Percentiles rank a stretch among this genome's conserved stretches.
Conservation (phyloP, 2,888 invertebrate species). For the Pterobdella sp. region DNA sequence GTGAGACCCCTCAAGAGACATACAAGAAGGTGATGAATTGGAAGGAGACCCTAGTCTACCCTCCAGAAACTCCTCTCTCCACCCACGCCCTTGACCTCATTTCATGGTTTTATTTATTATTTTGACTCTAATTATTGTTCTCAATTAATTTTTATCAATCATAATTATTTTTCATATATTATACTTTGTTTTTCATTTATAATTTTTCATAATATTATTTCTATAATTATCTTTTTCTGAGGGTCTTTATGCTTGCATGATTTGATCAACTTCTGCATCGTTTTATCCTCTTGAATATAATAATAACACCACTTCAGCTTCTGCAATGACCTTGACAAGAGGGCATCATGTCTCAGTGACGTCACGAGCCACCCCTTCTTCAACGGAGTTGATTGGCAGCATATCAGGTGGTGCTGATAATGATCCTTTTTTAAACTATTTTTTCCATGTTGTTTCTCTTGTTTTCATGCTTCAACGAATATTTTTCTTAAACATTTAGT, state of each 20-base stretch:
- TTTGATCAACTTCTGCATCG: neutral
- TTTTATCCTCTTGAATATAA: neutral
- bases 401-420: slow-evolving; percentile 64
- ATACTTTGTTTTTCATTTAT: neutral
- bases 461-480: neutral
- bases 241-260: neutral
- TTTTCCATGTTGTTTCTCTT: neutral
- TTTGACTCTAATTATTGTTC: too few relatives aligned
- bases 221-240: too few relatives aligned
- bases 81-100: slow-evolving; percentile 93
- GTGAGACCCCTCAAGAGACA: slow-evolving; percentile 93
- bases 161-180: neutral
- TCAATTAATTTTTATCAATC: too few relatives aligned
- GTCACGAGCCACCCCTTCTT: slow-evolving; percentile 85
- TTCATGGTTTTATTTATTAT: too few relatives aligned
- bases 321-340: slow-evolving; percentile 89
- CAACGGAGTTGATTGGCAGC: slow-evolving; percentile 90
- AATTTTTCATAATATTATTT: too few relatives aligned
- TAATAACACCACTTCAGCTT: slow-evolving; percentile 67
- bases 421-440: neutral
- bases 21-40: slow-evolving; percentile 97
- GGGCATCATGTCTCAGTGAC: slow-evolving; percentile 81
- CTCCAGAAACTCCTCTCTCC: slow-evolving; percentile 97
- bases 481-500: neutral
- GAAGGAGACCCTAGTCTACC: slow-evolving; percentile 90